phyloP scores from a whole-genome alignment of 2,113 vertebrate genomes.

The Rhineura floridana region DNA sequence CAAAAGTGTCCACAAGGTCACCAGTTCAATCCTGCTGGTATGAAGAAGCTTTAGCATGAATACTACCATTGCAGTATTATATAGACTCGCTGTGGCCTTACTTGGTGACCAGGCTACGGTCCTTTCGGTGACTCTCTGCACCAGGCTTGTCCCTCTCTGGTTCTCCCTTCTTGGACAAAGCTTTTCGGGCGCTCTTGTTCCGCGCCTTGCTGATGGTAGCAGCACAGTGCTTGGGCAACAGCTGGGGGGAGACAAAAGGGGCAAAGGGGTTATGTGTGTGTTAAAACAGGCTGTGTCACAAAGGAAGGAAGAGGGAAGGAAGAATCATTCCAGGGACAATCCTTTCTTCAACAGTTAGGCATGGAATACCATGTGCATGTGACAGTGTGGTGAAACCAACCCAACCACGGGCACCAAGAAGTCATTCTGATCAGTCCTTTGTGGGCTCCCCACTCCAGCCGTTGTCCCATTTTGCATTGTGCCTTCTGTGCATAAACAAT shows the following conservation, averaged over 20 bases:
- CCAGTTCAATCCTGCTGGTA: background rate
- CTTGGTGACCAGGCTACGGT: slow-evolving; percentile 87
- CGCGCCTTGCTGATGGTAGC: slow-evolving; percentile 88
- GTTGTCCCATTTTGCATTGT: background rate
- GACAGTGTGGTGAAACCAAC: background rate
- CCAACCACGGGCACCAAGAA: background rate
- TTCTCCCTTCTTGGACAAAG: slow-evolving; percentile 80
- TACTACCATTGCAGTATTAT: too few relatives aligned
- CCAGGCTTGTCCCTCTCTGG: slow-evolving; percentile 87
- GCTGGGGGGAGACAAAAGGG: slow-evolving; percentile 64
- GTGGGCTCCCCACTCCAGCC: background rate
- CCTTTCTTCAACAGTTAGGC: background rate
- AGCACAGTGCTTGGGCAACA: slow-evolving; percentile 89
- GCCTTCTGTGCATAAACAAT: background rate
- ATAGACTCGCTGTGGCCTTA: slow-evolving; percentile 64
- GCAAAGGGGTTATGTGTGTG: rapidly evolving
- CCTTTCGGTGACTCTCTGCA: slow-evolving; percentile 87
- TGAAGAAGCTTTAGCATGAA: background rate
- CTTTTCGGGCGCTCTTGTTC: slow-evolving; percentile 84
- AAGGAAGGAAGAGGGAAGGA: too few relatives aligned
- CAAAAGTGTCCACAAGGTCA: background rate
- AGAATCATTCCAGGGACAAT: background rate
- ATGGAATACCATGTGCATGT: background rate
- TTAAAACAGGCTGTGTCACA: rapidly evolving
- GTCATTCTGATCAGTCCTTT: background rate